These are phyloP conservation scores for Drosophila rubida DNA, from an alignment of 2,888 invertebrate species.

Conservation along the genomic window DNA sequence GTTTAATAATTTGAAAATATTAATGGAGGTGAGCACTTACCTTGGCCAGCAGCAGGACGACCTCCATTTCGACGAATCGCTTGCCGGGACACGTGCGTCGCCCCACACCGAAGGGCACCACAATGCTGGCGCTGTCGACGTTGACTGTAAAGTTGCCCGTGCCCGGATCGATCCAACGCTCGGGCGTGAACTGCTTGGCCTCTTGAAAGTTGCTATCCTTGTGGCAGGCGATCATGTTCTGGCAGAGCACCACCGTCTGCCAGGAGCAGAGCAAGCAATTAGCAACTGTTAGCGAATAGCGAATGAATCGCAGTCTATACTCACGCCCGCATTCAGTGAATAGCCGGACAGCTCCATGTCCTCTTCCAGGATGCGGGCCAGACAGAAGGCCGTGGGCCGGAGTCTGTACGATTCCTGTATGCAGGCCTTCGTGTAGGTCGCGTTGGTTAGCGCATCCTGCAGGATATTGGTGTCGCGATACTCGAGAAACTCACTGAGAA, in stretches of 20 bases:
- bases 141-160: slow-evolving; percentile 83
- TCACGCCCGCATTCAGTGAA: slow-evolving; percentile 89
- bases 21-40: slow-evolving; percentile 82
- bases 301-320: slow-evolving; percentile 59
- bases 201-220: slow-evolving; percentile 90
- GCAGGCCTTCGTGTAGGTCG: slow-evolving; percentile 92
- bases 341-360: slow-evolving; percentile 90
- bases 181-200: slow-evolving; percentile 90
- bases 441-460: slow-evolving; percentile 87
- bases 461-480: slow-evolving; percentile 86
- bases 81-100: slow-evolving; percentile 94
- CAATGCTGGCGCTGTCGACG: slow-evolving; percentile 87
- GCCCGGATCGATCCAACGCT: slow-evolving; percentile 89
- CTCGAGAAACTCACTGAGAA: slow-evolving; percentile 88
- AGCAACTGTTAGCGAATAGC: not conserved
- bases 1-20: not conserved
- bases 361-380: slow-evolving; percentile 91
- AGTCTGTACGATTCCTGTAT: slow-evolving; percentile 89
- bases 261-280: not conserved
- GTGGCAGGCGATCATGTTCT: slow-evolving; percentile 93
- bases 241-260: slow-evolving; percentile 91
- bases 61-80: slow-evolving; percentile 91
- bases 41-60: slow-evolving; percentile 90
- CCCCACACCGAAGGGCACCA: slow-evolving; percentile 93
- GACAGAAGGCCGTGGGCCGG: slow-evolving; percentile 90